A percentile compares a stretch with the other conserved stretches of the same genome.
Evolutionary conservation across 2,113 vertebrate genomes (phyloP).

Genomic region (Struthidea cinerea): DNA sequence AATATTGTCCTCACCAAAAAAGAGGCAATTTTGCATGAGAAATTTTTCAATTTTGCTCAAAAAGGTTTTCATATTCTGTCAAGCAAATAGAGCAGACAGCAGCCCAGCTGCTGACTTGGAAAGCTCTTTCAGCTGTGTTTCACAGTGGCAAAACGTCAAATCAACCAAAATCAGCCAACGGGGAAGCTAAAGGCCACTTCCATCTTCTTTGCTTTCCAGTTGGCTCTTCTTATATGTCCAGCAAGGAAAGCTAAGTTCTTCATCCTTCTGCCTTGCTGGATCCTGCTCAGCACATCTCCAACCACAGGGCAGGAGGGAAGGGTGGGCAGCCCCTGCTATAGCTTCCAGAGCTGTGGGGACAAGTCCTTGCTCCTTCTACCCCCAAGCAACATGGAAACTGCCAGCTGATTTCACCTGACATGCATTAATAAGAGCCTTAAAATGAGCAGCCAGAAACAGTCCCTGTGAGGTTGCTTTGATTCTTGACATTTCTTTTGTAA

Average conservation of each 20-base stretch:
- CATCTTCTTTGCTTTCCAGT: neutral
- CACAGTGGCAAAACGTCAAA: neutral
- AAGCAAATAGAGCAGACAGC: neutral
- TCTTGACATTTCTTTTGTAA: neutral
- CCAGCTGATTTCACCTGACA: neutral
- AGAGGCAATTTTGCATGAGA: neutral
- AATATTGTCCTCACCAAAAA: neutral
- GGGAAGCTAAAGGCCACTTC: neutral
- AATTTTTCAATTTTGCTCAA: slow-evolving; percentile 23
- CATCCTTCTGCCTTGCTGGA: neutral
- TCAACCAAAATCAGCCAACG: neutral
- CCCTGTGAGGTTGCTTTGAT: neutral
- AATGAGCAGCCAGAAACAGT: neutral
- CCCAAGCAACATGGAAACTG: neutral
- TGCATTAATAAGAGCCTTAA: neutral
- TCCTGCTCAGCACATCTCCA: neutral
- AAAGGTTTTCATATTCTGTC: neutral
- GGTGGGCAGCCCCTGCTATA: neutral
- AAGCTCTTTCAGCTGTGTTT: neutral
- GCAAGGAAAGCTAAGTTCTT: neutral
- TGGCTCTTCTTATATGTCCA: neutral
- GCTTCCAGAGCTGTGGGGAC: neutral
- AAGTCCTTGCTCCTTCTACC: neutral
- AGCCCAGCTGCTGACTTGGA: neutral
- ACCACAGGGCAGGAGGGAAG: neutral